Evolutionary conservation across 2,113 vertebrate genomes (phyloP).

Genomic region (Sceloporus tristichus): DNA sequence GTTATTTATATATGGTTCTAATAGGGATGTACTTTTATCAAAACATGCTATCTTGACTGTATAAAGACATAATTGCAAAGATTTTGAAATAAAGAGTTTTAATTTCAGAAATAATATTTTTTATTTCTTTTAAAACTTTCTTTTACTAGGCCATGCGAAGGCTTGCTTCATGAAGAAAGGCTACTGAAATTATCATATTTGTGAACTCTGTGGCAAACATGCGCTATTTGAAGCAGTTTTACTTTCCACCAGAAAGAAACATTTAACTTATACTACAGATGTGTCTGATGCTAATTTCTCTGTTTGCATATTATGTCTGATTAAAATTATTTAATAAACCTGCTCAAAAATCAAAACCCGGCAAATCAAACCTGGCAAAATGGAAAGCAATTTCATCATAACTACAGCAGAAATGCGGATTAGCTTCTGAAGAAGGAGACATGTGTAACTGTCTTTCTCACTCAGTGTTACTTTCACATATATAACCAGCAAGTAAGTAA

Average conservation of each 20-base stretch:
- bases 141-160: slow-evolving; percentile 38
- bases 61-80: not conserved
- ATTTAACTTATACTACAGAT: not conserved
- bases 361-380: not conserved
- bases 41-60: not conserved
- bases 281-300: not conserved
- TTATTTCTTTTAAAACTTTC: not conserved
- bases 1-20: not conserved
- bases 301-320: not conserved
- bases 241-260: not conserved
- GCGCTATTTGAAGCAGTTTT: not conserved
- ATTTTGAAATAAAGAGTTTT: not conserved
- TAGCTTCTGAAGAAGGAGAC: not conserved
- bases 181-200: not conserved
- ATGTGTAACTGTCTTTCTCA: not conserved
- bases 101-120: slow-evolving; percentile 2
- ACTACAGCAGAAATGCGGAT: not conserved
- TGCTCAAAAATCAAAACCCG: not conserved
- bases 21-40: not conserved
- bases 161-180: slow-evolving; percentile 26
- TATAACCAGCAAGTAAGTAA: not conserved
- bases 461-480: not conserved
- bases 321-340: slow-evolving; percentile 19
- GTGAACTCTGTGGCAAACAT: not conserved
- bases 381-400: not conserved